phyloP scores from a whole-genome alignment of 2,113 vertebrate genomes.

The Gymnogyps californianus region DNA sequence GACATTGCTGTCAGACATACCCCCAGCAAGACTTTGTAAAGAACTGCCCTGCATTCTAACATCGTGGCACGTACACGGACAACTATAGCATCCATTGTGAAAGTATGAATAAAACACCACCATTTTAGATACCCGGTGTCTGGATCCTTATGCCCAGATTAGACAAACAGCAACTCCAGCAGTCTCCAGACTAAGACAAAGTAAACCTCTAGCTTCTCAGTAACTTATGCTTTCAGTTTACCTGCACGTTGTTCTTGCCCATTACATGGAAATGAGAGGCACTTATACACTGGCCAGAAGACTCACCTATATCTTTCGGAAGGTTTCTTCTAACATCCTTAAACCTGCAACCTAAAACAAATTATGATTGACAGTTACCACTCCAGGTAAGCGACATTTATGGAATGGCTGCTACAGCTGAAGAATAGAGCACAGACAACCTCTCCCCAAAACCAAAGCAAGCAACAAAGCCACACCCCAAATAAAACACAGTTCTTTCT shows the following conservation, averaged over 20 bases:
- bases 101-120: not conserved
- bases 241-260: not conserved
- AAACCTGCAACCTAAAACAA: slow-evolving; percentile 84
- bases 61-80: rapidly evolving
- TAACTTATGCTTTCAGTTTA: not conserved
- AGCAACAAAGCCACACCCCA: not conserved
- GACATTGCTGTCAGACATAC: not conserved
- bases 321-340: slow-evolving; percentile 86
- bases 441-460: not conserved
- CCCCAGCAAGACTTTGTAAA: not conserved
- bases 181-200: not conserved
- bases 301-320: slow-evolving; percentile 85
- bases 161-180: not conserved
- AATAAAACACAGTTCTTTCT: not conserved
- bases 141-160: not conserved
- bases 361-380: not conserved
- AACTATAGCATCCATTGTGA: not conserved
- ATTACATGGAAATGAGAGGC: not conserved
- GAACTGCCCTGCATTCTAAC: not conserved
- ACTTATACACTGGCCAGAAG: not conserved
- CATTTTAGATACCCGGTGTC: rapidly evolving
- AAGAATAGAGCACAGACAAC: not conserved
- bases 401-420: not conserved
- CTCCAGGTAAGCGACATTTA: not conserved
- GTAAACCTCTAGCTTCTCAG: not conserved